Evolutionary conservation across 2,888 invertebrate species (phyloP).

Genomic region (Monoplex corrugatus): DNA sequence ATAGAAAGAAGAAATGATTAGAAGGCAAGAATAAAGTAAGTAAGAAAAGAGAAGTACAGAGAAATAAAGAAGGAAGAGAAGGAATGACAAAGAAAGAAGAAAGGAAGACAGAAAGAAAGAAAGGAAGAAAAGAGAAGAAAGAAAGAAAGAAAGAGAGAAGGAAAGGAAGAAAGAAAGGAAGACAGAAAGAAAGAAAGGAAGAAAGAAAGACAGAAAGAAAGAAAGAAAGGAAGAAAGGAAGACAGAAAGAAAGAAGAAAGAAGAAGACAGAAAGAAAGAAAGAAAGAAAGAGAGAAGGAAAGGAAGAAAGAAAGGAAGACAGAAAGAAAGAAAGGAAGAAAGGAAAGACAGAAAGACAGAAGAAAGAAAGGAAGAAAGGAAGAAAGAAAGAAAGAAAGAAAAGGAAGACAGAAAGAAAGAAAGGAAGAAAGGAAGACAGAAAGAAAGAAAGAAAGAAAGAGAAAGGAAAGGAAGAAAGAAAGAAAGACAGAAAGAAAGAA

Average conservation of each 20-base stretch:
- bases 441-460: neutral
- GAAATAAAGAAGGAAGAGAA: neutral
- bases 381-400: neutral
- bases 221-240: neutral
- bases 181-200: neutral
- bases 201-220: neutral
- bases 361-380: neutral
- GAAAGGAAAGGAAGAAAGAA: neutral
- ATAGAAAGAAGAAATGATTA: no score
- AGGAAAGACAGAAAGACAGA: no score
- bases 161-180: constrained; percentile 8
- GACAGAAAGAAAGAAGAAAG: neutral
- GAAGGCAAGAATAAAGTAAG: no score
- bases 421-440: neutral
- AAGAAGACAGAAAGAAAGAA: no score
- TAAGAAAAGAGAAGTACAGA: no score
- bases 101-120: neutral
- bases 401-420: neutral
- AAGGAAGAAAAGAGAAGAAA: neutral
- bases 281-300: neutral
- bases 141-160: neutral
- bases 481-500: no score
- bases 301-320: neutral
- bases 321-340: neutral
- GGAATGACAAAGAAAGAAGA: neutral